Evolutionary conservation across 1,140 invertebrate genomes (phyloP).

Genomic region (Chionoecetes opilio): DNA sequence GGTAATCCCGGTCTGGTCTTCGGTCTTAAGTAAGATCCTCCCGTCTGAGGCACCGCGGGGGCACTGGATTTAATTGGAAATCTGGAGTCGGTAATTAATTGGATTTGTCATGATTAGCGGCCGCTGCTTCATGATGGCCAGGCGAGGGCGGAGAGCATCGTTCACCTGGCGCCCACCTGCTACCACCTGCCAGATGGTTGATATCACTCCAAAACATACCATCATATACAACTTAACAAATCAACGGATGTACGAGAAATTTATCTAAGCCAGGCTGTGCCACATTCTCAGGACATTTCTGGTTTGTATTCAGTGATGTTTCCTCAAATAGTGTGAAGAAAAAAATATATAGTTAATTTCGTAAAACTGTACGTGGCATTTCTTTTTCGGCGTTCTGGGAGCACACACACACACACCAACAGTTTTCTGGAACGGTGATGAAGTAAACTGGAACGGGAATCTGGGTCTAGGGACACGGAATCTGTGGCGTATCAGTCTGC

Average conservation of each 20-base stretch:
- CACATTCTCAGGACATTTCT: not conserved
- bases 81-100: conserved; percentile 80
- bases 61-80: conserved; percentile 79
- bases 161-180: conserved; percentile 57
- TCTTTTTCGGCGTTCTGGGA: not conserved
- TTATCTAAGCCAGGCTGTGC: not conserved
- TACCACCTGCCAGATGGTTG: conserved; percentile 37
- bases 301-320: not conserved
- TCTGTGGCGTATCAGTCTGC: conserved; percentile 75
- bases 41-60: conserved; percentile 72
- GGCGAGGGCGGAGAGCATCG: conserved; percentile 63
- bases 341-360: not conserved
- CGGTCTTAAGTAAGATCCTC: conserved; percentile 77
- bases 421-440: conserved; percentile 73
- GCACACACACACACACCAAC: conserved; percentile 35
- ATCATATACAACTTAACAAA: not conserved
- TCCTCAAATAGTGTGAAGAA: not conserved
- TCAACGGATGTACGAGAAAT: not conserved
- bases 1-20: conserved; percentile 64
- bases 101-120: conserved; percentile 80
- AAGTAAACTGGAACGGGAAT: conserved; percentile 71
- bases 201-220: not conserved
- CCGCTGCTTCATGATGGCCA: conserved; percentile 67
- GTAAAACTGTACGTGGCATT: conserved; percentile 49
- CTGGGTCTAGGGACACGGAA: conserved; percentile 58